phyloP scores from a whole-genome alignment of 2,797 vertebrate species.

The Chiloscyllium punctatum region DNA sequence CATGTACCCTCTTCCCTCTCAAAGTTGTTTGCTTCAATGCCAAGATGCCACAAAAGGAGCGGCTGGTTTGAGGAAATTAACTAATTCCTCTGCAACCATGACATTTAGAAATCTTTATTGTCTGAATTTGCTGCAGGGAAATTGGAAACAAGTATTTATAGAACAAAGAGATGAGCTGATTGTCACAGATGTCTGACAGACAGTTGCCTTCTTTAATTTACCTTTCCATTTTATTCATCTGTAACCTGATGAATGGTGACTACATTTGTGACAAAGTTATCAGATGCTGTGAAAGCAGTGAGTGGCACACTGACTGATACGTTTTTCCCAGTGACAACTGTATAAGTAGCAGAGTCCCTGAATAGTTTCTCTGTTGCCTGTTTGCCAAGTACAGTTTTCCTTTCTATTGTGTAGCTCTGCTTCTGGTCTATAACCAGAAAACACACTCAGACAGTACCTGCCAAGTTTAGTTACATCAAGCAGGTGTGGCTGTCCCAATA shows the following conservation, averaged over 20 bases:
- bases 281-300: neutral
- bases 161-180: constrained; percentile 47
- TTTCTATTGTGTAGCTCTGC: neutral
- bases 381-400: neutral
- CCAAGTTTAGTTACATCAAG: neutral
- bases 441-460: neutral
- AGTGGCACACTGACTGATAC: neutral
- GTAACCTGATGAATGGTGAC: neutral
- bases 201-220: constrained; percentile 41
- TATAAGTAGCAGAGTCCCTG: neutral
- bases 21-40: constrained; percentile 52
- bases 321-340: constrained; percentile 1
- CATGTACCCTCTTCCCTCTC: constrained; percentile 51
- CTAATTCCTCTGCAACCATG: constrained; percentile 43
- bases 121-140: constrained; percentile 42
- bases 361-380: neutral
- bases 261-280: neutral
- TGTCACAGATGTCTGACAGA: constrained; percentile 46
- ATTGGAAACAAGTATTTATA: constrained; percentile 46
- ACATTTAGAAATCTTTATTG: constrained; percentile 42
- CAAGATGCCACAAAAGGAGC: constrained; percentile 48
- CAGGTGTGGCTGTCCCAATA: neutral
- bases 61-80: constrained; percentile 50
- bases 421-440: constrained; percentile 13
- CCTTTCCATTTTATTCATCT: constrained; percentile 30